Percentiles rank a stretch among this genome's conserved stretches.
Evolutionary conservation across 2,888 invertebrate genomes (phyloP).

Genomic region (Lysandra bellargus): DNA sequence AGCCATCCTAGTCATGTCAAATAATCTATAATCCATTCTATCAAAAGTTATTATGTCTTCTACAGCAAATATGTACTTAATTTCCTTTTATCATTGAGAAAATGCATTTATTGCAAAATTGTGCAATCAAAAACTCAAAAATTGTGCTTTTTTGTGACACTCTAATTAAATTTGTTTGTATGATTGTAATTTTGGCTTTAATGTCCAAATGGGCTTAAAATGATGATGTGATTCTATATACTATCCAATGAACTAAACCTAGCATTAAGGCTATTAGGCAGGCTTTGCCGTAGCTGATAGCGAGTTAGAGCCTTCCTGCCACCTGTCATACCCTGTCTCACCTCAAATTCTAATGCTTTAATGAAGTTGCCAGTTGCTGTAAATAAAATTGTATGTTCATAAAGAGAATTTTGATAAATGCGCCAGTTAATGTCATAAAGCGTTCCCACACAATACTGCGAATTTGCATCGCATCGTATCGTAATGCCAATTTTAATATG

Average conservation of each 20-base stretch:
- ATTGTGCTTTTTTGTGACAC: neutral
- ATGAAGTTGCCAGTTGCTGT: neutral
- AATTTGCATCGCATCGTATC: too few species aligned
- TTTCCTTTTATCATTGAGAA: neutral
- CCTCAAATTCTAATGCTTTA: conserved; percentile 22
- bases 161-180: neutral
- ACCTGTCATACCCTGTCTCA: neutral
- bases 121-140: neutral
- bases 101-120: neutral
- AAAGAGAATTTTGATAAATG: neutral
- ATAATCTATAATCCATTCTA: neutral
- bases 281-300: conserved; percentile 9
- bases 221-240: neutral
- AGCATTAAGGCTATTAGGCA: conserved; percentile 2
- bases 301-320: conserved; percentile 5
- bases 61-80: neutral
- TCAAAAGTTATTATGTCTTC: neutral
- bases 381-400: conserved; percentile 2
- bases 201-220: neutral
- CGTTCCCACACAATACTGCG: too few species aligned
- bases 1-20: neutral
- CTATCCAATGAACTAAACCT: neutral
- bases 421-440: too few species aligned
- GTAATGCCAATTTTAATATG: too few species aligned
- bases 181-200: neutral